These are phyloP conservation scores for Oscheius onirici DNA, from an alignment of 2,888 invertebrate genomes.

Conservation along the genomic window DNA sequence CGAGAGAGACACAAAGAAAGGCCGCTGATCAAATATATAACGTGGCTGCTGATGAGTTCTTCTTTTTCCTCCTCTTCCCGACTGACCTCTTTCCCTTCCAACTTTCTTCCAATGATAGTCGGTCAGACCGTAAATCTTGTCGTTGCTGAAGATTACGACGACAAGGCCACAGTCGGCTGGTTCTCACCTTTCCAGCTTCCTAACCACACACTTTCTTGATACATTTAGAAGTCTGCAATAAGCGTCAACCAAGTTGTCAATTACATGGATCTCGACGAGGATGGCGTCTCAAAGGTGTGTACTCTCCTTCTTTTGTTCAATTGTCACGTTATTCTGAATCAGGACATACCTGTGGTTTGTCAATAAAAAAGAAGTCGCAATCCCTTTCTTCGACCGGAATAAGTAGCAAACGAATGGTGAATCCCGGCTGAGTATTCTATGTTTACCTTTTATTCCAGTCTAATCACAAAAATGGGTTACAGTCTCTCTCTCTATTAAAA, in stretches of 20 bases:
- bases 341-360: too few relatives aligned
- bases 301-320: neutral
- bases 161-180: conserved; percentile 17
- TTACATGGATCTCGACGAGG: conserved; percentile 25
- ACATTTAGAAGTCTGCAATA: neutral
- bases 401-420: too few relatives aligned
- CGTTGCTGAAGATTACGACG: conserved; percentile 10
- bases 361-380: too few relatives aligned
- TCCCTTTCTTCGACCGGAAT: too few relatives aligned
- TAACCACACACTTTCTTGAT: neutral
- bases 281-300: conserved; percentile 20
- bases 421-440: too few relatives aligned
- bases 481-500: too few relatives aligned
- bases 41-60: neutral
- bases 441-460: too few relatives aligned
- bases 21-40: neutral
- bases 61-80: neutral
- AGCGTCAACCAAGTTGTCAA: too few relatives aligned
- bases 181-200: neutral
- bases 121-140: conserved; percentile 27
- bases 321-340: too few relatives aligned
- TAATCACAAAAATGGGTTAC: too few relatives aligned
- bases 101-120: neutral
- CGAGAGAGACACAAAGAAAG: neutral
- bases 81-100: conserved; percentile 1